Base-by-base conservation (phyloP, 2,113 vertebrate genomes). In the Fregata magnificens region DNA sequence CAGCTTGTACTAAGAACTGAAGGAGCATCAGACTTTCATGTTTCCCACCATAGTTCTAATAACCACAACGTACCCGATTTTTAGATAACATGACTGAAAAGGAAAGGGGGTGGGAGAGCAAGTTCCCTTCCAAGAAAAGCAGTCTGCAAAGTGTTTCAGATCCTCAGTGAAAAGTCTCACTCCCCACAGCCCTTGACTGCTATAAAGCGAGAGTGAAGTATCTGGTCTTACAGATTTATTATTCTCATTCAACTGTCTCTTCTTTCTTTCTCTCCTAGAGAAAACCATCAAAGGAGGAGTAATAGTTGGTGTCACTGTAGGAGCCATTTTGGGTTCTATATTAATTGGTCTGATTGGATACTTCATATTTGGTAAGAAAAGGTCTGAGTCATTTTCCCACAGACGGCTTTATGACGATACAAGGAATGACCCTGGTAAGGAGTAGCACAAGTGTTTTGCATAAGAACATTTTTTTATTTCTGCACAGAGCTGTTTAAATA, bases 401-500 rank as follows among this genome's bases (percentile, higher is more conserved):
- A 98, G 97, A 49, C 98, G 99, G 88, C 98, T 99, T 95, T 98
- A 99, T 11, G 99, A 99, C 6, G 98, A 99, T 21, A 98, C 92
- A 58, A 97, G 98, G 32, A 97, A 97, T 22, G 98, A 99, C 36
- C 98, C 99, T 98, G 99, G 99, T 99, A 99, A 97, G 53, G 50
- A 78, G 61, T 0, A 67, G 38, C 5, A 56, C 21, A 58, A 45
- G 16, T 16, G 7, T 44, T 84, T 72, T 62, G 21, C 34, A 2
- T 32, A 59, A 53, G 36, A 67, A 59, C 1, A 0, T 28, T 53
- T 19, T 19, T 52, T 32, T 38, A 36, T 53, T 81, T 86, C 72
- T 78, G 13, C 8, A 10, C 21, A 80, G 24, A 73, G 29, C 5
- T 52, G 7, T n/a, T 82, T 62, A 59, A 69, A 53, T 22, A 42